Evolutionary conservation across 1,140 invertebrate species (phyloP), one percentile per base, ranked within the genome.

Genomic region (Dinoponera quadriceps): DNA sequence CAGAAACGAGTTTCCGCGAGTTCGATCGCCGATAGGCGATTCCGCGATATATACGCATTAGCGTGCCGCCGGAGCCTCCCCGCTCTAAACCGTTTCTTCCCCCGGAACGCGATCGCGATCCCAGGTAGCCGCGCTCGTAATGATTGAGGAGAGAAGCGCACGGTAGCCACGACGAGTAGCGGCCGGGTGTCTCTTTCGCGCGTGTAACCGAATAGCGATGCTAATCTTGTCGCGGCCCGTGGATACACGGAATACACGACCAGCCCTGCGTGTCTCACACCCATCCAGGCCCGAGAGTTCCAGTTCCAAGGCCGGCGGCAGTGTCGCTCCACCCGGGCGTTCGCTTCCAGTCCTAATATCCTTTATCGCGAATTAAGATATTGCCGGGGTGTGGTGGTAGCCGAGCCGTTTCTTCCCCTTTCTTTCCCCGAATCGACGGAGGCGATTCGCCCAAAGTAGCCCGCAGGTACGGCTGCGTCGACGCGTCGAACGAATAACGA

Each of bases 341-440:
- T 80, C 87, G 86, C 87, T 89, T 86, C 87, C 82, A 90, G 86
- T 90, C 90, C 85, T 92, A 92, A 92, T 92, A 91, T 85, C 88
- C 91, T 92, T 92, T 92, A 92, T 92, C 92, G 90, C 91, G 91
- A 92, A 92, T 92, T 92, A 92, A 92, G 91, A 92, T 92, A 91
- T 92, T 90, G 91, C 90, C 90, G 82, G 89, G 86, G 84, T 88
- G 84, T 78, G 86, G 85, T 89, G 38, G 38, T 44, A 11, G 38
- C 9, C 2, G 7, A 75, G 62, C 55, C 73, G 80, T 60, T 59
- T 84, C 75, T 81, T 85, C 54, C 82, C 85, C 68, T 81, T 90
- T 90, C 68, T 81, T 90, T 90, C 90, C 68, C 73, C 83, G 74
- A 84, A 90, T 63, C 84, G 83, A 33, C 74, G 20, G 11, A 78